phyloP scores from a whole-genome alignment of 2,797 vertebrate species.

The Epinephelus malabaricus region DNA sequence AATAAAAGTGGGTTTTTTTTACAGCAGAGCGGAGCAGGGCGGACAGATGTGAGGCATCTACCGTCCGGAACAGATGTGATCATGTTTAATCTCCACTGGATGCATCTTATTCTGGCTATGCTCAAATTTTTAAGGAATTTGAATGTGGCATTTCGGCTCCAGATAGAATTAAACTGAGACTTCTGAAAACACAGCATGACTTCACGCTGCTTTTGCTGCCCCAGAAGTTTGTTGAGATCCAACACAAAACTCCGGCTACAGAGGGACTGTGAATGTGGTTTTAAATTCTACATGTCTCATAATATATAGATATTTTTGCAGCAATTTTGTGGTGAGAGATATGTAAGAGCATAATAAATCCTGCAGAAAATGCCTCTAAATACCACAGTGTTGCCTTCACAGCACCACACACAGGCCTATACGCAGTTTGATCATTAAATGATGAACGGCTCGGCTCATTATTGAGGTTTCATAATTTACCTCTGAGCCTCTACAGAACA shows the following conservation, averaged over 20 bases:
- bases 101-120: not conserved
- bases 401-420: not conserved
- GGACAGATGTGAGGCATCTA: conserved; percentile 56
- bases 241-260: not conserved
- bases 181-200: not conserved
- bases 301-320: not conserved
- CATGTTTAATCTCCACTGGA: conserved; percentile 45
- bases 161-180: not conserved
- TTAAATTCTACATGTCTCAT: not conserved
- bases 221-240: not conserved
- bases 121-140: conserved; percentile 15
- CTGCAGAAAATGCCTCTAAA: not conserved
- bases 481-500: not conserved
- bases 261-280: not conserved
- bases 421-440: not conserved
- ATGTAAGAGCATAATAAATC: not conserved
- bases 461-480: not conserved
- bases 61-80: conserved; percentile 38
- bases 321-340: not conserved
- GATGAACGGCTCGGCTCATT: not conserved
- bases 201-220: not conserved
- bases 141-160: not conserved
- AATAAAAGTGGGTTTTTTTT: conserved; percentile 29
- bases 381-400: not conserved
- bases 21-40: not conserved